phyloP scores from a whole-genome alignment of 2,888 invertebrate genomes.

The Andricus curvator region DNA sequence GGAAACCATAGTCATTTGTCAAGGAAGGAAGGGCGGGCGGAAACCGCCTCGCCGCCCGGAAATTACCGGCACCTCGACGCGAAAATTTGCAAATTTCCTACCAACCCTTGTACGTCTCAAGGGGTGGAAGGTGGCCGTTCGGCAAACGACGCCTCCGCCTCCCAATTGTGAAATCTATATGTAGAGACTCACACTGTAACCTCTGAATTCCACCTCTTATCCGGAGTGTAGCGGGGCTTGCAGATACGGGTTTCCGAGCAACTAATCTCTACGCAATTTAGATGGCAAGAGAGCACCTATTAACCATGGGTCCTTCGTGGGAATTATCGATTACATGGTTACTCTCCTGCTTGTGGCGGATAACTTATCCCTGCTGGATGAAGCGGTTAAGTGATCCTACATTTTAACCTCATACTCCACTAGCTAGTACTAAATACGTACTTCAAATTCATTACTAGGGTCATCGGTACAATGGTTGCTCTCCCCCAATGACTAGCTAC shows the following conservation, averaged over 20 bases:
- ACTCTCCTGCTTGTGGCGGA: slow-evolving; percentile 26
- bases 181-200: slow-evolving; percentile 43
- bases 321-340: slow-evolving; percentile 44
- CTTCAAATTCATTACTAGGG: too few relatives aligned
- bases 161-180: slow-evolving; percentile 38
- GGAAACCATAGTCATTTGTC: slow-evolving; percentile 77
- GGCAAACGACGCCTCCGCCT: slow-evolving; percentile 1
- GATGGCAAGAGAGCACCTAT: slow-evolving; percentile 67
- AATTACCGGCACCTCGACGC: slow-evolving; percentile 74
- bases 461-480: too few relatives aligned
- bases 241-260: slow-evolving; percentile 40
- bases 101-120: slow-evolving; percentile 32
- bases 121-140: slow-evolving; percentile 6
- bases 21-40: slow-evolving; percentile 62
- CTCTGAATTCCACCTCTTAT: slow-evolving; percentile 37
- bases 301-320: slow-evolving; percentile 52
- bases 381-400: slow-evolving; percentile 50
- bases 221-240: slow-evolving; percentile 10
- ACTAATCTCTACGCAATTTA: slow-evolving; percentile 69
- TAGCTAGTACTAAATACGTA: neutral
- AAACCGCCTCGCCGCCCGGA: slow-evolving; percentile 74
- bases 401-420: slow-evolving; percentile 10
- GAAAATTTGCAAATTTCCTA: slow-evolving; percentile 77
- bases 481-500: too few relatives aligned
- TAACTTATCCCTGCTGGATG: slow-evolving; percentile 46